Conservation (phyloP, 2,113 vertebrate genomes). For the Haplochromis vanheusdeni region DNA sequence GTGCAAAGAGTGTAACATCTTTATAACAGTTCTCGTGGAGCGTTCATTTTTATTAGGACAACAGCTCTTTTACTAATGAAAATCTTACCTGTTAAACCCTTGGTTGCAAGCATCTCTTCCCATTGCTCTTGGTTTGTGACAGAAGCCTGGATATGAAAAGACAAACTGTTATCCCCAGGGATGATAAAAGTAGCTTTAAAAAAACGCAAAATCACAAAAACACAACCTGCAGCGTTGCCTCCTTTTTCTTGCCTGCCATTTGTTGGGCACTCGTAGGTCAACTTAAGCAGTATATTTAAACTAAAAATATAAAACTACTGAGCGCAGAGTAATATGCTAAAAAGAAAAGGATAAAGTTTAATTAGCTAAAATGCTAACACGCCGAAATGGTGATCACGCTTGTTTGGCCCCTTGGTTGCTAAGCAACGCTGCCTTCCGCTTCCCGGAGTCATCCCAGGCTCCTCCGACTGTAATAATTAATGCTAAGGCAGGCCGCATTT, state of each 20-base stretch:
- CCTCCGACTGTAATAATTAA: not conserved
- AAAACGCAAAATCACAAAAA: not conserved
- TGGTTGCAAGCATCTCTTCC: slow-evolving; percentile 82
- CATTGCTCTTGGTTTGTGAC: slow-evolving; percentile 87
- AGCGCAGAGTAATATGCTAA: not conserved
- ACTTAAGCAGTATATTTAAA: not conserved
- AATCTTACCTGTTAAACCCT: slow-evolving; percentile 83
- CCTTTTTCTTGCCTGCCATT: slow-evolving; percentile 78
- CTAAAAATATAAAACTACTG: not conserved
- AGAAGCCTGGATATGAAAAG: slow-evolving; percentile 62
- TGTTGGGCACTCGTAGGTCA: not conserved
- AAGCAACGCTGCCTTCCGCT: slow-evolving; percentile 28
- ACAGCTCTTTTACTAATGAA: not conserved
- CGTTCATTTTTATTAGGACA: not conserved
- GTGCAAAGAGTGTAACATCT: too few species aligned
- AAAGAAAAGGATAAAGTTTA: not conserved
- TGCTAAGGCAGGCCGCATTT: not conserved
- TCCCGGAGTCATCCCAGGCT: not conserved
- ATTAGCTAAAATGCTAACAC: not conserved
- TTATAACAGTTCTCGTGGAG: not conserved
- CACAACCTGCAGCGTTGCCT: slow-evolving; percentile 70
- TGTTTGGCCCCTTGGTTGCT: slow-evolving; percentile 60
- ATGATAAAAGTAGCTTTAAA: not conserved
- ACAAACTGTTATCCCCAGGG: not conserved
- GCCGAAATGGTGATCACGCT: not conserved